Conservation (phyloP, 2,113 vertebrate species). For the Uria lomvia region DNA sequence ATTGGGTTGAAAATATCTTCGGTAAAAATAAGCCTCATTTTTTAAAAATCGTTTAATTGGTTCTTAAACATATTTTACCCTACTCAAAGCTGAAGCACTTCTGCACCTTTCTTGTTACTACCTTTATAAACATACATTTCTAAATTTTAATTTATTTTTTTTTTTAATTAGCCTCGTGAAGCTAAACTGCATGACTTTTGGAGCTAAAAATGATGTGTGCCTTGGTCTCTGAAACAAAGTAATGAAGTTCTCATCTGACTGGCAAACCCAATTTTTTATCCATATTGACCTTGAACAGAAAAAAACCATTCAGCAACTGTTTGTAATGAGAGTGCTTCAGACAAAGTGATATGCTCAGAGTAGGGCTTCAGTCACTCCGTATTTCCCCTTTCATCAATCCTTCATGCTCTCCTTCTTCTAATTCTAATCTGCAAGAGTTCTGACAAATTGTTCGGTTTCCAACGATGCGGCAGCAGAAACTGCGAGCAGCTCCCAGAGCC, state of each 20-base stretch:
- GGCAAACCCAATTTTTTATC: neutral
- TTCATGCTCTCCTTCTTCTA: neutral
- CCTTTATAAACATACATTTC: neutral
- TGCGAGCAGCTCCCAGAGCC: neutral
- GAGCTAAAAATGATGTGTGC: neutral
- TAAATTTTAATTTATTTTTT: neutral
- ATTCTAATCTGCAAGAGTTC: neutral
- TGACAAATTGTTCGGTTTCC: neutral
- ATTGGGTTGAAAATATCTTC: neutral
- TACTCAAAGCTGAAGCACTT: neutral
- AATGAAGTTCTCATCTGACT: neutral
- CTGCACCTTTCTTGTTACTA: neutral
- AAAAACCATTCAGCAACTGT: neutral
- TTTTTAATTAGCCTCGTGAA: neutral
- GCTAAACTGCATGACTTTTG: neutral
- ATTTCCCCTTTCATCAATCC: neutral
- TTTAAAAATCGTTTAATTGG: neutral
- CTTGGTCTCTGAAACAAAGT: neutral
- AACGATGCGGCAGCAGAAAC: neutral
- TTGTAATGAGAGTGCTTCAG: neutral
- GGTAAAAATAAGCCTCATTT: neutral
- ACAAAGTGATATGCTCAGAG: neutral
- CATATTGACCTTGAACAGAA: neutral
- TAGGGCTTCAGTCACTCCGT: neutral
- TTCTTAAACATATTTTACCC: neutral